A percentile compares a stretch with the other conserved stretches of the same genome.
phyloP scores from a whole-genome alignment of 2,113 vertebrate genomes.

The Gavialis gangeticus region DNA sequence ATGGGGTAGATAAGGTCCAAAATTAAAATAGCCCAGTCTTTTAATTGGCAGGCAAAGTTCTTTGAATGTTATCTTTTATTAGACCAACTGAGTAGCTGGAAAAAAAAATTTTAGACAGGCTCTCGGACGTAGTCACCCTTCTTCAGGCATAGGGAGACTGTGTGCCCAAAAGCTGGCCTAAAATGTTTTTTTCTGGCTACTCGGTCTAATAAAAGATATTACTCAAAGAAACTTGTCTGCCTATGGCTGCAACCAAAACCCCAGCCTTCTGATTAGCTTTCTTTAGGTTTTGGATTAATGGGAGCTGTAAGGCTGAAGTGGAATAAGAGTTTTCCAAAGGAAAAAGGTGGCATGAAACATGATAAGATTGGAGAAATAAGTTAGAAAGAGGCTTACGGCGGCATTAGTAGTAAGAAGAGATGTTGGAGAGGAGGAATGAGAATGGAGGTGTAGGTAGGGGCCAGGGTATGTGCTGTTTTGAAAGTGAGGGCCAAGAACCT shows the following conservation, averaged over 20 bases:
- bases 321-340: background rate
- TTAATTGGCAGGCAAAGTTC: conserved; percentile 28
- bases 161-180: too few species aligned
- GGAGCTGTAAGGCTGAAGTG: conserved; percentile 22
- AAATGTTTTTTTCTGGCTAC: too few species aligned
- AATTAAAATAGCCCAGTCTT: conserved; percentile 51
- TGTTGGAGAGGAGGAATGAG: background rate
- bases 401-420: too few species aligned
- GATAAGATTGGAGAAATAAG: background rate
- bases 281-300: conserved; percentile 51
- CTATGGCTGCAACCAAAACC: too few species aligned
- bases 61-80: too few species aligned
- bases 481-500: conserved; percentile 39
- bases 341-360: background rate
- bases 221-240: too few species aligned
- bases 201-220: too few species aligned
- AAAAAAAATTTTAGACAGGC: too few species aligned
- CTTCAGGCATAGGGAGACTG: too few species aligned
- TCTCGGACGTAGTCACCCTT: too few species aligned
- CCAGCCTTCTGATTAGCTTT: conserved; percentile 55
- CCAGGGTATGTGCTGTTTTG: conserved; percentile 29
- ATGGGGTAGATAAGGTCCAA: conserved; percentile 43
- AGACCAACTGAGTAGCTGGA: too few species aligned
- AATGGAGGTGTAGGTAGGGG: conserved; percentile 30
- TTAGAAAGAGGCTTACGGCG: background rate